Conservation (phyloP, 2,113 vertebrate genomes). For the Pterocles burchelli region DNA sequence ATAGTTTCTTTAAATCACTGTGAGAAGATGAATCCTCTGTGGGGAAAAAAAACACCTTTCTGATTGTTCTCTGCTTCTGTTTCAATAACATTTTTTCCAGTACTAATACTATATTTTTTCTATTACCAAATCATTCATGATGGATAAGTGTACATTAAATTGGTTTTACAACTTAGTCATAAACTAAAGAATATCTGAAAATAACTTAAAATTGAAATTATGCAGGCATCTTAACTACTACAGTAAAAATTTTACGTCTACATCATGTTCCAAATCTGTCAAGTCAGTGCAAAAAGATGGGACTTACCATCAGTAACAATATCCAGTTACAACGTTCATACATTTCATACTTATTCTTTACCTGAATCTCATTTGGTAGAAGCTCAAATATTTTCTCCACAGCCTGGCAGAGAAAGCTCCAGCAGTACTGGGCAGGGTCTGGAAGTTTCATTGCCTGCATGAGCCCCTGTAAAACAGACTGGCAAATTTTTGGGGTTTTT, state of each 20-base stretch:
- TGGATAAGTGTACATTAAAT: background rate
- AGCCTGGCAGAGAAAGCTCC: slow-evolving; percentile 82
- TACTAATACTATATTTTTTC: background rate
- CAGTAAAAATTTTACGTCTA: background rate
- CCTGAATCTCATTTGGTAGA: slow-evolving; percentile 87
- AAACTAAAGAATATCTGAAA: background rate
- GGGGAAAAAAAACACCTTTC: background rate
- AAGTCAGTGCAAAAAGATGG: background rate
- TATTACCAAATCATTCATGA: background rate
- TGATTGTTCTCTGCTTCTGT: background rate
- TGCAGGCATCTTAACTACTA: background rate
- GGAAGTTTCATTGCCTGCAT: slow-evolving; percentile 87
- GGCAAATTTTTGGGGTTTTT: slow-evolving; percentile 67
- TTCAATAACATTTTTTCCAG: background rate
- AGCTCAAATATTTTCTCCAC: slow-evolving; percentile 84
- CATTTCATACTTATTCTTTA: slow-evolving; percentile 60
- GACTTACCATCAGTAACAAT: background rate
- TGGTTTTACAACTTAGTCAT: background rate
- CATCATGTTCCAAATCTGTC: background rate
- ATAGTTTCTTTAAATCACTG: background rate
- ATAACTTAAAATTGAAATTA: background rate
- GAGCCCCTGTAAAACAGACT: slow-evolving; percentile 82
- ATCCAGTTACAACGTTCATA: background rate
- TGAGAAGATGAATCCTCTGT: background rate
- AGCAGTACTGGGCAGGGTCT: slow-evolving; percentile 83